These are phyloP conservation scores for Mythimna impura DNA, from an alignment of 2,888 invertebrate species.

Conservation along the genomic window DNA sequence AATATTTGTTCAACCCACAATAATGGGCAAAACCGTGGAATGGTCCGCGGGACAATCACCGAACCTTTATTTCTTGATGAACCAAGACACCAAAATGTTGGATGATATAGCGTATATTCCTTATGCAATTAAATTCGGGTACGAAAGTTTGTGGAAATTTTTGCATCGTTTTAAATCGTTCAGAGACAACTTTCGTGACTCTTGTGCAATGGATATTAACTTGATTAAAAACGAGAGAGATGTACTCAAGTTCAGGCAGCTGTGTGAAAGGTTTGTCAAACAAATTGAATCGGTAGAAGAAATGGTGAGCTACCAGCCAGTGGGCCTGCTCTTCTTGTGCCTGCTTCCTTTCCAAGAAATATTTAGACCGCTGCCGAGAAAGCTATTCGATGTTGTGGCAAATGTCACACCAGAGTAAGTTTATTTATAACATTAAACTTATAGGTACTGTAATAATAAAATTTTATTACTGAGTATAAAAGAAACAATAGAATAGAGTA, in stretches of 20 bases:
- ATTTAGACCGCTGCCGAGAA: slow-evolving; percentile 93
- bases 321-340: slow-evolving; percentile 94
- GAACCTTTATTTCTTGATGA: slow-evolving; percentile 92
- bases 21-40: slow-evolving; percentile 95
- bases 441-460: background rate
- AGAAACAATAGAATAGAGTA: too few relatives aligned
- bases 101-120: slow-evolving; percentile 90
- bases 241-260: slow-evolving; percentile 91
- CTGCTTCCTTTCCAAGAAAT: slow-evolving; percentile 93
- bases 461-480: too few relatives aligned
- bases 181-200: slow-evolving; percentile 93
- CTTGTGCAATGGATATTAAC: slow-evolving; percentile 91
- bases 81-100: slow-evolving; percentile 91
- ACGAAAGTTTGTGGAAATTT: slow-evolving; percentile 91
- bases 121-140: slow-evolving; percentile 90
- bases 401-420: slow-evolving; percentile 92
- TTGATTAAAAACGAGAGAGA: slow-evolving; percentile 92
- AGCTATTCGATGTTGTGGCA: slow-evolving; percentile 92
- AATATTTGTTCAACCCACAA: slow-evolving; percentile 95
- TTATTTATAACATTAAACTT: background rate
- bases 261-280: slow-evolving; percentile 92
- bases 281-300: slow-evolving; percentile 93
- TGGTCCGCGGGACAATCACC: slow-evolving; percentile 94
- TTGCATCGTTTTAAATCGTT: slow-evolving; percentile 92
- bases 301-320: slow-evolving; percentile 92